Evolutionary conservation across 1,140 invertebrate species (phyloP).

Genomic region (Hylaeus volcanicus): DNA sequence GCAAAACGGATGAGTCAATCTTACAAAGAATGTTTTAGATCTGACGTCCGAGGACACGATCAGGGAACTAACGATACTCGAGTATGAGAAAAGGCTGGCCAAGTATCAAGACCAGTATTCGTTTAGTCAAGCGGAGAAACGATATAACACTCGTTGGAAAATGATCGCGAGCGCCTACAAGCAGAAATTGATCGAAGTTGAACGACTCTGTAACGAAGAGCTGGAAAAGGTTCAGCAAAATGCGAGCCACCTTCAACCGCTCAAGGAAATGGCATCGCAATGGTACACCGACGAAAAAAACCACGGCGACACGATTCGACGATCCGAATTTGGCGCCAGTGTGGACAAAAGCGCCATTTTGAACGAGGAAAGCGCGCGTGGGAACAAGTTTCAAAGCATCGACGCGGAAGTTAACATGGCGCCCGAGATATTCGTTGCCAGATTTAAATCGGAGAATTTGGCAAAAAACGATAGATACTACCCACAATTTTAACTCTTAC

Average conservation of each 20-base stretch:
- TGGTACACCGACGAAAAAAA: constrained; percentile 53
- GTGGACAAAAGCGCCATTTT: not conserved
- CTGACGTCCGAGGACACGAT: constrained; percentile 33
- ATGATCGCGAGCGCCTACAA: constrained; percentile 57
- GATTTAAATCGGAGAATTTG: constrained; percentile 52
- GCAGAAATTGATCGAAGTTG: constrained; percentile 60
- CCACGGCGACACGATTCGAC: constrained; percentile 49
- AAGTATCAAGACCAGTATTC: constrained; percentile 60
- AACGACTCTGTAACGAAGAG: constrained; percentile 65
- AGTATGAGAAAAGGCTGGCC: constrained; percentile 65
- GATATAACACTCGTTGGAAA: constrained; percentile 59
- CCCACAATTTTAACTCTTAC: not conserved
- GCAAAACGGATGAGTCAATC: not conserved
- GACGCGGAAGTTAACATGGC: constrained; percentile 63
- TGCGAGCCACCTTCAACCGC: constrained; percentile 54
- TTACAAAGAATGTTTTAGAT: constrained; percentile 33
- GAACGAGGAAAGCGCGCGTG: not conserved
- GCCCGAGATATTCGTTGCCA: constrained; percentile 54
- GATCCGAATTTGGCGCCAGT: not conserved
- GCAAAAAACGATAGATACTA: constrained; percentile 35
- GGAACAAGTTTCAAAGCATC: constrained; percentile 12
- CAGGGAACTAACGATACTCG: constrained; percentile 52
- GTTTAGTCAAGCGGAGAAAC: constrained; percentile 58
- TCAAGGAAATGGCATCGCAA: constrained; percentile 61
- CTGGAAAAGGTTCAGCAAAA: constrained; percentile 62